Evolutionary conservation across 2,888 invertebrate genomes (phyloP), one percentile per base, ranked within the genome.

Genomic region (Parapristionchus giblindavisi): DNA sequence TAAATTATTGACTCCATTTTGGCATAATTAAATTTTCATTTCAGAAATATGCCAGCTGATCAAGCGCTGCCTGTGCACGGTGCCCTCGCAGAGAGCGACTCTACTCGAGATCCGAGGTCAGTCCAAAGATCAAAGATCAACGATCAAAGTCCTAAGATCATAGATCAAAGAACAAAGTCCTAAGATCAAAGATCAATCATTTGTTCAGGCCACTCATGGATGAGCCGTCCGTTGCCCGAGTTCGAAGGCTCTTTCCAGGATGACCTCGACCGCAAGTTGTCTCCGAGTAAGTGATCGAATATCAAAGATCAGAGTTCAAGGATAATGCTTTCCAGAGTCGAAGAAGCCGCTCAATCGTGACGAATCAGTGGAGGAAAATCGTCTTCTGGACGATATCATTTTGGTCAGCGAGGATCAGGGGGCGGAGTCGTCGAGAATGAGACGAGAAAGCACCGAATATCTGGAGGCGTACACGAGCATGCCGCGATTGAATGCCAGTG

Each of bases 41-140:
- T 34, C 66, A 77, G 77, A 79, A 61, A 77, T 78, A 29, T 81
- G 82, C 36, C 78, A 79, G 60, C 61, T 82, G 21, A 77, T 82
- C 63, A 82, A 82, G 72, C 79, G 78, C 14, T 82, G 82, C 60
- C 73, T 82, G 70, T 81, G 81, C n/a, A 81, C 82, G 8, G 78
- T 80, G 8, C 78, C 80, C 21, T 61, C 78, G 0, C 65, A 80
- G 8, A 52, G 82, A 52, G 79, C 81, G 21, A 77, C 54, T 40
- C 56, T 76, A 2, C 27, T 54, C 29, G 72, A 72, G 63, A 58
- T 72, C 36, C n/a, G 60, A 54, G 70, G 58, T 77, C 24, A 54
- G 27, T n/a, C n/a, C n/a, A n/a, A n/a, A n/a, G n/a, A n/a, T 24
- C 54, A 43, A 38, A n/a, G 14, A 72, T 43, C 38, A 56, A 43